phyloP scores from a whole-genome alignment of 2,113 vertebrate species.

The Notechis scutatus region DNA sequence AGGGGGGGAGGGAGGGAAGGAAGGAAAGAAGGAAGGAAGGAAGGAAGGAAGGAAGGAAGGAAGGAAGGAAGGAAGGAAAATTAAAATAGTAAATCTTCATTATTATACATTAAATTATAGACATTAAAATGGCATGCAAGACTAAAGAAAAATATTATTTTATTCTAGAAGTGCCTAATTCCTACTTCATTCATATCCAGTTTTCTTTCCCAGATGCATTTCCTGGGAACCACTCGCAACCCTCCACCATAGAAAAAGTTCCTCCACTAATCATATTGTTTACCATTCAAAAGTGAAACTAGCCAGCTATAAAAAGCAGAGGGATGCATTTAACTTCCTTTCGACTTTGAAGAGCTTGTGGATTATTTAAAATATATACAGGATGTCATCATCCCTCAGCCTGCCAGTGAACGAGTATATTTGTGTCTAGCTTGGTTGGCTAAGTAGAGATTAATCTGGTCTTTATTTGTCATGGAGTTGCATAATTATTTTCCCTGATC shows the following conservation, averaged over 20 bases:
- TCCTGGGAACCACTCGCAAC: not conserved
- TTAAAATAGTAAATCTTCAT: not conserved
- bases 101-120: not conserved
- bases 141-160: not conserved
- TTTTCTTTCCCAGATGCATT: not conserved
- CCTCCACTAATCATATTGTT: not conserved
- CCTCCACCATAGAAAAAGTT: not conserved
- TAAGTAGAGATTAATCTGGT: slow-evolving; percentile 14
- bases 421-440: not conserved
- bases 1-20: too few species aligned
- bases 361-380: not conserved
- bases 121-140: not conserved
- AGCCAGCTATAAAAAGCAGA: not conserved
- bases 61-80: not conserved
- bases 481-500: slow-evolving; percentile 17
- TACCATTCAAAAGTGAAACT: not conserved
- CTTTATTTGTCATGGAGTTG: slow-evolving; percentile 45
- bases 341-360: not conserved
- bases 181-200: not conserved
- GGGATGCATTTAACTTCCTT: not conserved
- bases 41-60: too few species aligned
- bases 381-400: not conserved
- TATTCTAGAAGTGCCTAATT: not conserved
- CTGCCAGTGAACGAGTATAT: not conserved
- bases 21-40: too few species aligned